Conservation (phyloP, 2,113 vertebrate genomes). For the Tringa solitaria region DNA sequence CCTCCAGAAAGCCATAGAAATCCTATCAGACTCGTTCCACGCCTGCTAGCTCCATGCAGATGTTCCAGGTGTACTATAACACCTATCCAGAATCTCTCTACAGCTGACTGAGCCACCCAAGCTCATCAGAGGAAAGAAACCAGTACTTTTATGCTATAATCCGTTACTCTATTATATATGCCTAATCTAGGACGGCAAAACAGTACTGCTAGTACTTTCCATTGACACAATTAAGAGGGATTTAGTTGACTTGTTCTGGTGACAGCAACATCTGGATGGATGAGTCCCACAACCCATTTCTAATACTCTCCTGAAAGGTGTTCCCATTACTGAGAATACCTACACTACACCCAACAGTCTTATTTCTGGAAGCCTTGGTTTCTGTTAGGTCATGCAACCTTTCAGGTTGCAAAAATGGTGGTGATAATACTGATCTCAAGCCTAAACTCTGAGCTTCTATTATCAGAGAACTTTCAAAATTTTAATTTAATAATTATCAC, state of each 20-base stretch:
- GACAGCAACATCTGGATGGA: not conserved
- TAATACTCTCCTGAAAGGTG: not conserved
- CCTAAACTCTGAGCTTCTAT: not conserved
- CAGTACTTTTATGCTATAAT: not conserved
- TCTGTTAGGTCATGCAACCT: not conserved
- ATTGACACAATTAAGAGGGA: not conserved
- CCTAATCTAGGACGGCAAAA: not conserved
- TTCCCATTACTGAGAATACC: not conserved
- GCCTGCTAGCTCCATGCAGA: fast-evolving
- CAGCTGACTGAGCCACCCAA: not conserved
- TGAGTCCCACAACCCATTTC: not conserved
- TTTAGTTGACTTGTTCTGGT: not conserved
- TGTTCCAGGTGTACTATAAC: not conserved
- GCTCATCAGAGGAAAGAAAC: not conserved
- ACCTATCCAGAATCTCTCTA: not conserved
- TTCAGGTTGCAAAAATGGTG: not conserved
- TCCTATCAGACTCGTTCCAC: not conserved
- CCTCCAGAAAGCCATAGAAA: not conserved
- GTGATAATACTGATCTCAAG: not conserved
- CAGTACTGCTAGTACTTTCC: not conserved
- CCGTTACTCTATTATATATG: not conserved
- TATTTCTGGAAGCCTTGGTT: not conserved
- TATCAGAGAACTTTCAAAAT: not conserved
- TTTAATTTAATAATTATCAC: not conserved
- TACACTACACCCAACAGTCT: not conserved